These are phyloP conservation scores for Pterophyllum scalare DNA, from an alignment of 2,113 vertebrate genomes.

Conservation along the genomic window DNA sequence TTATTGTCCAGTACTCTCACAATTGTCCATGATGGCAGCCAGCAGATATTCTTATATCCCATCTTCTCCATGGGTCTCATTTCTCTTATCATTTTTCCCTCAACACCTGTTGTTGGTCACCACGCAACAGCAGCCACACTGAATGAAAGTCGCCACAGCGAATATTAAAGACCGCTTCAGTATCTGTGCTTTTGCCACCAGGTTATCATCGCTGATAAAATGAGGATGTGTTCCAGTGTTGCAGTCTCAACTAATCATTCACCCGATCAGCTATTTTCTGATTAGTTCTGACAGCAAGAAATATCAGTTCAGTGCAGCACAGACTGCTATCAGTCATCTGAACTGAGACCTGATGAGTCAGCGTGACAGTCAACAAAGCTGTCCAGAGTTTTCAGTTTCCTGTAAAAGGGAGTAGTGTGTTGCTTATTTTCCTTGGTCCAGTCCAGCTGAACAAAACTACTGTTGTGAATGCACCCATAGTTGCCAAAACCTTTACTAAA, in stretches of 20 bases:
- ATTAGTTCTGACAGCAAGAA: not conserved
- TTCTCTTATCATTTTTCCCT: not conserved
- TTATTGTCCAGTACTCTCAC: not conserved
- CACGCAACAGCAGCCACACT: not conserved
- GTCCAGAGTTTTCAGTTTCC: not conserved
- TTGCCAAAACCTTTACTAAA: not conserved
- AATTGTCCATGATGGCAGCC: accelerated
- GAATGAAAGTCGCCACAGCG: not conserved
- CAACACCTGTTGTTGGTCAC: not conserved
- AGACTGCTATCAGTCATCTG: not conserved
- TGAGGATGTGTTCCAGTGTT: not conserved
- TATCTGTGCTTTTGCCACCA: not conserved
- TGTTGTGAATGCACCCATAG: not conserved
- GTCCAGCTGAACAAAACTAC: not conserved
- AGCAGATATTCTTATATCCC: not conserved
- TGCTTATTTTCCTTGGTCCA: not conserved
- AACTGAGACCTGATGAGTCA: not conserved
- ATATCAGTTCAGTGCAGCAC: not conserved
- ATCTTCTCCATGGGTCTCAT: not conserved
- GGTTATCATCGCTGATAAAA: not conserved
- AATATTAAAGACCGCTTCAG: not conserved
- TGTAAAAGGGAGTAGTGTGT: not conserved
- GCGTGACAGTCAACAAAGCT: not conserved
- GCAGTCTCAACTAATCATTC: not conserved
- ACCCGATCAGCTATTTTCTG: not conserved